Conservation (phyloP, 2,888 invertebrate species). For the Heteromyza rotundicornis region DNA sequence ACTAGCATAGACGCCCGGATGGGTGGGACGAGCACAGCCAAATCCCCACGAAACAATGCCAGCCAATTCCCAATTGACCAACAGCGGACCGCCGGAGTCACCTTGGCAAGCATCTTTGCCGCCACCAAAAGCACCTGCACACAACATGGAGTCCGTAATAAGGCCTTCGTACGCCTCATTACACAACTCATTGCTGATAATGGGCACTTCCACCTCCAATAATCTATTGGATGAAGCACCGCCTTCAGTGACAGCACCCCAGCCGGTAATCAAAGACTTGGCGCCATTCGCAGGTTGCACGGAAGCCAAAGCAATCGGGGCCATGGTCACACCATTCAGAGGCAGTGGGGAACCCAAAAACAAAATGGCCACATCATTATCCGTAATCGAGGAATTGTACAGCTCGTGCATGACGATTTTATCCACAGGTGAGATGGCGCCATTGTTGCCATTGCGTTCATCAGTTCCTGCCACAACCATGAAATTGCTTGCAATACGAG, state of each 20-base stretch:
- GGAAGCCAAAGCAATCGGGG: constrained; percentile 33
- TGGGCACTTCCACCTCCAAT: constrained; percentile 40
- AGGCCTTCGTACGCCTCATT: constrained; percentile 39
- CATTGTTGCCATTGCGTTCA: constrained; percentile 59
- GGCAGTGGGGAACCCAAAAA: constrained; percentile 39
- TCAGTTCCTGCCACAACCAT: constrained; percentile 61
- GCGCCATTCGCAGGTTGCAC: constrained; percentile 34
- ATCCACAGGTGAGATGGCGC: constrained; percentile 63
- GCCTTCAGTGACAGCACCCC: constrained; percentile 44
- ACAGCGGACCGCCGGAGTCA: constrained; percentile 46
- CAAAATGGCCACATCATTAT: constrained; percentile 67
- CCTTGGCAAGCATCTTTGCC: constrained; percentile 50
- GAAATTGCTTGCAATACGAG: constrained; percentile 29
- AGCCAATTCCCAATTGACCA: constrained; percentile 28
- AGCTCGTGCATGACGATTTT: constrained; percentile 63
- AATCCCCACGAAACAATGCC: constrained; percentile 51
- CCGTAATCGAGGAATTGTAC: constrained; percentile 56
- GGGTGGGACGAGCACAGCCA: constrained; percentile 42
- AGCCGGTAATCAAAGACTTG: constrained; percentile 42
- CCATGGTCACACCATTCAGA: constrained; percentile 34
- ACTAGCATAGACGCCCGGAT: constrained; percentile 45
- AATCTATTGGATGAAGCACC: constrained; percentile 36
- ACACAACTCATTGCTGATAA: constrained; percentile 36
- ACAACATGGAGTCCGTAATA: constrained; percentile 44
- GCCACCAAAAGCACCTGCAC: constrained; percentile 39